These are phyloP conservation scores for Philaethria dido DNA, from an alignment of 2,888 invertebrate genomes.

Conservation along the genomic window DNA sequence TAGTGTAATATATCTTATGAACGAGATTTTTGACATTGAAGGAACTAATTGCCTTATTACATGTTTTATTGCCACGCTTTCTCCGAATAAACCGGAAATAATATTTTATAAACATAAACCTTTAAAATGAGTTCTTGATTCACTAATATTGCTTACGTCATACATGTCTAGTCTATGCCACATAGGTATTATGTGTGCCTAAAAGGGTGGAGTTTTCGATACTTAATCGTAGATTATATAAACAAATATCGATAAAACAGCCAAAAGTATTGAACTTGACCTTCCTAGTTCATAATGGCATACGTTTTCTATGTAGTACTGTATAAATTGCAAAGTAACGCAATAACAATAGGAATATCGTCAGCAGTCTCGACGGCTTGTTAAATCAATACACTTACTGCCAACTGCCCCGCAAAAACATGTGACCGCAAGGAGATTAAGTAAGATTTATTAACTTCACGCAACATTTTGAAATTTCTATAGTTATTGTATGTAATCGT, in stretches of 20 bases:
- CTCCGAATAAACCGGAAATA: background rate
- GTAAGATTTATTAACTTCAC: constrained; percentile 6
- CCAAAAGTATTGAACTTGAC: constrained; percentile 18
- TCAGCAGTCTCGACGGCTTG: constrained; percentile 14
- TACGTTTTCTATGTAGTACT: constrained; percentile 2
- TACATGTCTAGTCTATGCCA: too few relatives aligned
- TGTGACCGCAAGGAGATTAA: constrained; percentile 17
- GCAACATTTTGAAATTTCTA: background rate
- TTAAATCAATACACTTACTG: constrained; percentile 36
- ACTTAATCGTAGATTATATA: background rate
- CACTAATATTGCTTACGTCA: background rate
- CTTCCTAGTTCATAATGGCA: constrained; percentile 9
- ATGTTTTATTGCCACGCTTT: background rate
- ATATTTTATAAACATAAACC: background rate
- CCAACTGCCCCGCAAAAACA: constrained; percentile 26
- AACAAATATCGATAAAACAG: constrained; percentile 16
- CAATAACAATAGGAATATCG: constrained; percentile 7
- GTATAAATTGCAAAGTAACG: constrained; percentile 20
- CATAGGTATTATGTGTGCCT: too few relatives aligned
- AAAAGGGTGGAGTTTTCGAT: too few relatives aligned
- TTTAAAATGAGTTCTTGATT: background rate
- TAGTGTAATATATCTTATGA: too few relatives aligned
- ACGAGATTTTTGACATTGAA: background rate
- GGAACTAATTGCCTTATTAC: background rate
- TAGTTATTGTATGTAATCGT: constrained; percentile 1